A percentile compares a stretch with the other conserved stretches of the same genome.
phyloP scores from a whole-genome alignment of 2,888 invertebrate species.

The Cryptocephalus moraei region DNA sequence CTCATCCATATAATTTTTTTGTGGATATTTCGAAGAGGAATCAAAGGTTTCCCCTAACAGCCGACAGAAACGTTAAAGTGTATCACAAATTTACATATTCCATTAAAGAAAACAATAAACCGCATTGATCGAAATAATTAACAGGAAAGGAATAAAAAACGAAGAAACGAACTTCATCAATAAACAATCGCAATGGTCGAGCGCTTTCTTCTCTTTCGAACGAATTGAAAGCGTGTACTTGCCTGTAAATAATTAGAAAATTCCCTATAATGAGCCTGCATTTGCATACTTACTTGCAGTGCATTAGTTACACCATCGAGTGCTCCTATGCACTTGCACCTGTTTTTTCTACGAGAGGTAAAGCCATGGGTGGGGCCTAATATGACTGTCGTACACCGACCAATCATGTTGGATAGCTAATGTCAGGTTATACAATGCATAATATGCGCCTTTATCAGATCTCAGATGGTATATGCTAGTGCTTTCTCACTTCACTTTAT shows the following conservation, averaged over 20 bases:
- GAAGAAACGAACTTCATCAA: background rate
- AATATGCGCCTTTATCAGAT: constrained; percentile 35
- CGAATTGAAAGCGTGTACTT: background rate
- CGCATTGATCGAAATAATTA: background rate
- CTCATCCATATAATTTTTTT: too few species aligned
- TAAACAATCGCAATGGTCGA: background rate
- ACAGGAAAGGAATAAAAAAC: too few species aligned
- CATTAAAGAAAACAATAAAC: background rate
- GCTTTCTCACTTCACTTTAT: constrained; percentile 30
- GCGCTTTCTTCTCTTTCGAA: background rate
- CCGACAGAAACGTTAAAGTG: too few species aligned
- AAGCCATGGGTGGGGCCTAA: background rate
- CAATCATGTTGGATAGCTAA: constrained; percentile 39
- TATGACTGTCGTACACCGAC: constrained; percentile 19
- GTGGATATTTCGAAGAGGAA: too few species aligned
- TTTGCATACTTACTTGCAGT: too few species aligned
- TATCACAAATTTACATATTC: background rate
- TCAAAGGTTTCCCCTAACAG: too few species aligned
- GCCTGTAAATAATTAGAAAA: too few species aligned
- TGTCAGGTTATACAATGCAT: constrained; percentile 37
- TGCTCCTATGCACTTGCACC: background rate
- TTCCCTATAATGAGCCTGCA: too few species aligned
- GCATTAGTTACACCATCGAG: background rate
- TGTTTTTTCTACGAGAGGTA: background rate
- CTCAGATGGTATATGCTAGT: constrained; percentile 19